Conservation (phyloP, 2,888 invertebrate genomes). For the Erannis defoliaria region DNA sequence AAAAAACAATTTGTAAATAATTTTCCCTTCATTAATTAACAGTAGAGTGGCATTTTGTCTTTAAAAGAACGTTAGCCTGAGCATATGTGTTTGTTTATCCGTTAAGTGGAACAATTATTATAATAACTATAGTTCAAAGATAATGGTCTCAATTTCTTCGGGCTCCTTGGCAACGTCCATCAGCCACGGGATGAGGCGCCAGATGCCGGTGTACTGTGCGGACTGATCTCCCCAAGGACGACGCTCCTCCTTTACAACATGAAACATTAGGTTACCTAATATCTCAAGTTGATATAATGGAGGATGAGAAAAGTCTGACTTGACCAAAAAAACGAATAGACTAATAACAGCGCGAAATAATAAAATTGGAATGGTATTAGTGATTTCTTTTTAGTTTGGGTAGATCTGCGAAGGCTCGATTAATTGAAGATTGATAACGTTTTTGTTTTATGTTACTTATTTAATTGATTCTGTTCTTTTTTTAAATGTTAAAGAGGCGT, state of each 20-base stretch:
- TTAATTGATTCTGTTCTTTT: not conserved
- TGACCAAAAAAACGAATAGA: too few relatives aligned
- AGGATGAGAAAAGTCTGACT: too few relatives aligned
- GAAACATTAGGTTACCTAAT: too few relatives aligned
- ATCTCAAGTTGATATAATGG: too few relatives aligned
- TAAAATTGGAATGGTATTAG: too few relatives aligned
- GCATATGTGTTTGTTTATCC: too few relatives aligned
- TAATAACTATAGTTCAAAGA: slow-evolving; percentile 47
- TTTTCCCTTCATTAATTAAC: too few relatives aligned
- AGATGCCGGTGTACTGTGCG: slow-evolving; percentile 74
- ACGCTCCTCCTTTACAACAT: slow-evolving; percentile 64
- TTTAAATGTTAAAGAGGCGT: not conserved
- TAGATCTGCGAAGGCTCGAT: slow-evolving; percentile 10
- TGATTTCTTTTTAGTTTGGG: slow-evolving; percentile 3
- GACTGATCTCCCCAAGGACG: slow-evolving; percentile 67
- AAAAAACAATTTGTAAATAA: too few relatives aligned
- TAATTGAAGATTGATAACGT: slow-evolving; percentile 18
- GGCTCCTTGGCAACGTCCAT: slow-evolving; percentile 63
- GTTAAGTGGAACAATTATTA: too few relatives aligned
- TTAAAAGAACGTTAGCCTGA: too few relatives aligned
- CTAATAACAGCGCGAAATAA: too few relatives aligned
- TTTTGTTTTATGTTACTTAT: slow-evolving; percentile 4
- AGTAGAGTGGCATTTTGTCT: too few relatives aligned
- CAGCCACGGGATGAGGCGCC: slow-evolving; percentile 74
- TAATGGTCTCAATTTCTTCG: slow-evolving; percentile 55